These are phyloP conservation scores for Drosophila suboccidentalis DNA, from an alignment of 2,888 invertebrate species.

Conservation along the genomic window DNA sequence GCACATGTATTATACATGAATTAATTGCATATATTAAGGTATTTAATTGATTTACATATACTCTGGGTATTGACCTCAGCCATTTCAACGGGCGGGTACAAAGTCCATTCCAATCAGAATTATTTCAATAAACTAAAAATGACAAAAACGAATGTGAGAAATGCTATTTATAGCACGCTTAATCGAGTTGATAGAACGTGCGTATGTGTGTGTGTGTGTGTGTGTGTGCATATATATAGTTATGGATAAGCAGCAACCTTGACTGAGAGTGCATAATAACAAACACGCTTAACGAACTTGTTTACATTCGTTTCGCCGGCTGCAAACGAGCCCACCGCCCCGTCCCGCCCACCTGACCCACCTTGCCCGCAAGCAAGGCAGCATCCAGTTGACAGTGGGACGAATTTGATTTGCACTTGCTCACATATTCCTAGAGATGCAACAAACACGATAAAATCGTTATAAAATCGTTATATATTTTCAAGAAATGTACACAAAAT, in stretches of 20 bases:
- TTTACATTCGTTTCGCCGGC: slow-evolving; percentile 73
- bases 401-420: slow-evolving; percentile 19
- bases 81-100: slow-evolving; percentile 26
- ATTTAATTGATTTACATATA: slow-evolving; percentile 4
- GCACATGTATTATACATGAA: background rate
- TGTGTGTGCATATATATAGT: slow-evolving; percentile 7
- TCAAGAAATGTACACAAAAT: background rate
- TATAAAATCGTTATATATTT: background rate
- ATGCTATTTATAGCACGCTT: slow-evolving; percentile 49
- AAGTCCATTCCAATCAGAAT: slow-evolving; percentile 51
- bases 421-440: slow-evolving; percentile 2
- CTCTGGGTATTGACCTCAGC: background rate
- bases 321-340: slow-evolving; percentile 22
- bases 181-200: slow-evolving; percentile 21
- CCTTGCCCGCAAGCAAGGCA: slow-evolving; percentile 11
- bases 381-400: slow-evolving; percentile 48
- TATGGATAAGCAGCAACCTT: slow-evolving; percentile 57
- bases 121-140: slow-evolving; percentile 14
- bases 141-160: slow-evolving; percentile 24
- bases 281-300: slow-evolving; percentile 75
- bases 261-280: slow-evolving; percentile 65
- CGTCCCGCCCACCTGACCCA: background rate
- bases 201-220: background rate
- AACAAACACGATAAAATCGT: background rate
- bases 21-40: slow-evolving; percentile 2